Base-by-base conservation (phyloP, 2,797 vertebrate genomes). In the Synanceia verrucosa region DNA sequence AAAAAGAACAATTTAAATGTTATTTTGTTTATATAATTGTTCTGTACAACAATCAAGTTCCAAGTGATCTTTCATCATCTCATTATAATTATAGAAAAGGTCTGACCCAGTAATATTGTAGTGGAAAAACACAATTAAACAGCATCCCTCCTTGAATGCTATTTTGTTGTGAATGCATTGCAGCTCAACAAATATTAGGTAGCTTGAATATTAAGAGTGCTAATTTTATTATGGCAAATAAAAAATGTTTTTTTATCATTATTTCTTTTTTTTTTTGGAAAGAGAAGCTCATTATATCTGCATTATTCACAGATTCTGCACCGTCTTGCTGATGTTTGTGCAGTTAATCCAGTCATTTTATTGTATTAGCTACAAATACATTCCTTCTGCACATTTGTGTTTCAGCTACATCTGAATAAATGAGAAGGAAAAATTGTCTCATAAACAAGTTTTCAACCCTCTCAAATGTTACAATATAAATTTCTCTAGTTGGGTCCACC, bases 61-160 rank as follows among this genome's bases (percentile, higher is more conserved):
- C 39, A 41, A 41, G 18, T 43, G 39, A 43, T n/a, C 39, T 43
- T 43, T 19, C 2, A 43, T 43, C 8, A 43, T n/a, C 39, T 43
- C 66, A 61, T 69, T 11, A 69, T 33, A 11, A 4, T 43, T 43
- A 23, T 70, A 52, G 26, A 44, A 37, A 52, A 70, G 36, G 29
- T 61, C 18, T 44, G 47, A 28, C 16, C 7, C 37, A 4, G 28
- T 5, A 21, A 21, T 37, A 31, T 4, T 44, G 14, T 23, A 5
- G 26, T 53, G 13, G 12, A 11, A 26, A 61, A 47, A 34, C 13
- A 36, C 9, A 9, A 62, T 48, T 46, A 24, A 36, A 62, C 11
- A 2, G 0, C 9, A 3, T 44, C 0, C 4, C 39, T 19, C 39
- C 1, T n/a, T 19, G n/a, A 9, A 19, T 43, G 18, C 16, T 41